Evolutionary conservation across 2,797 vertebrate genomes (phyloP).

Genomic region (Pangasius macronema): DNA sequence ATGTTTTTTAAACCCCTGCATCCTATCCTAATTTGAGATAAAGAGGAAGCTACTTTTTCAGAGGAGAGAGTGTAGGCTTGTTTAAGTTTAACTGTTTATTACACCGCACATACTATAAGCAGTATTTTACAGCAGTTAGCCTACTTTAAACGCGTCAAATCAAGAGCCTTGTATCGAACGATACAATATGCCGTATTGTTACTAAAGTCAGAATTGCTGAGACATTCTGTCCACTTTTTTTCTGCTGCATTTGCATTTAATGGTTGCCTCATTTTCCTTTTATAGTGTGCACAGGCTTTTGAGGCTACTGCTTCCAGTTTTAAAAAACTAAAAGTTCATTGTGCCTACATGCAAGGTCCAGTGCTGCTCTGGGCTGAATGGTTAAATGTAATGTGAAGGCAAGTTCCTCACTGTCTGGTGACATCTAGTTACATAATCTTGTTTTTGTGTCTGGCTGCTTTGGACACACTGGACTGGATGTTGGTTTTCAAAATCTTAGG

Average conservation of each 20-base stretch:
- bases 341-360: neutral
- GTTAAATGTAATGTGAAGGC: neutral
- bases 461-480: neutral
- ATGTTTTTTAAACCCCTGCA: neutral
- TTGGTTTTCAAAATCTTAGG: neutral
- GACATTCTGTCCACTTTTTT: neutral
- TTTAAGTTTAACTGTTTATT: neutral
- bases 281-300: neutral
- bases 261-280: neutral
- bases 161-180: neutral
- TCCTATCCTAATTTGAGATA: neutral
- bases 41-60: neutral
- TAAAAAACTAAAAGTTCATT: neutral
- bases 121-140: neutral
- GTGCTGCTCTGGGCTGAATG: neutral
- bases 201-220: neutral
- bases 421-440: neutral
- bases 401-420: neutral
- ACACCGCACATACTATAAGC: neutral
- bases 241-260: neutral
- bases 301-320: neutral
- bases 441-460: neutral
- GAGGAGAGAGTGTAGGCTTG: neutral
- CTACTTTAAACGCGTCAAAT: neutral
- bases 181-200: neutral